Evolutionary conservation across 2,888 invertebrate genomes (phyloP).

Genomic region (Matsumyia berberina): DNA sequence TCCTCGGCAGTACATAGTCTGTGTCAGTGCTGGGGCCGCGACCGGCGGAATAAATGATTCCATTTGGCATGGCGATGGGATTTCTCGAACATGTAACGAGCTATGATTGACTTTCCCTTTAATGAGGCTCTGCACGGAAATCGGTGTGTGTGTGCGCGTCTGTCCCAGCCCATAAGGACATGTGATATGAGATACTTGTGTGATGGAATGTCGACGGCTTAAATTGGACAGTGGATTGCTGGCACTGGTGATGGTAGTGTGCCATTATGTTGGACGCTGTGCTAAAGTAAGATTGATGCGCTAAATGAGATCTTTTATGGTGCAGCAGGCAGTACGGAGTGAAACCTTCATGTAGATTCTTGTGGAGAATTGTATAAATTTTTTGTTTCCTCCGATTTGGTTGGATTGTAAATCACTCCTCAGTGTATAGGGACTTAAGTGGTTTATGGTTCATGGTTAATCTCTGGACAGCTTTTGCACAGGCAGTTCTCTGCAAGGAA

Average conservation of each 20-base stretch:
- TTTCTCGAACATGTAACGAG: slow-evolving; percentile 42
- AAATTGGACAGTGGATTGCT: slow-evolving; percentile 22
- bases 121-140: slow-evolving; percentile 49
- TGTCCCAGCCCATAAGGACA: slow-evolving; percentile 37
- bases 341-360: slow-evolving; percentile 15
- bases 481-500: too few species aligned
- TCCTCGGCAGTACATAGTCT: neutral
- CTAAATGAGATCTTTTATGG: slow-evolving; percentile 59
- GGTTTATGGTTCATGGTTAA: slow-evolving; percentile 24
- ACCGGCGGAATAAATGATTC: slow-evolving; percentile 41
- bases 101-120: slow-evolving; percentile 71
- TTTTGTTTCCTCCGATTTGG: slow-evolving; percentile 2
- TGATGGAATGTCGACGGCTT: slow-evolving; percentile 48
- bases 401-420: slow-evolving; percentile 45
- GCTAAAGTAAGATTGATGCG: slow-evolving; percentile 64
- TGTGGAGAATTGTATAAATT: neutral
- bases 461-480: neutral
- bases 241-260: slow-evolving; percentile 18
- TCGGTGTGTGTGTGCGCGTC: neutral
- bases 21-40: neutral
- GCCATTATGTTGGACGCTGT: neutral
- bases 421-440: slow-evolving; percentile 32
- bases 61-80: slow-evolving; percentile 34
- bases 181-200: slow-evolving; percentile 28
- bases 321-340: slow-evolving; percentile 19